Evolutionary conservation across 2,888 invertebrate genomes (phyloP).

Genomic region (Coelopa pilipes): DNA sequence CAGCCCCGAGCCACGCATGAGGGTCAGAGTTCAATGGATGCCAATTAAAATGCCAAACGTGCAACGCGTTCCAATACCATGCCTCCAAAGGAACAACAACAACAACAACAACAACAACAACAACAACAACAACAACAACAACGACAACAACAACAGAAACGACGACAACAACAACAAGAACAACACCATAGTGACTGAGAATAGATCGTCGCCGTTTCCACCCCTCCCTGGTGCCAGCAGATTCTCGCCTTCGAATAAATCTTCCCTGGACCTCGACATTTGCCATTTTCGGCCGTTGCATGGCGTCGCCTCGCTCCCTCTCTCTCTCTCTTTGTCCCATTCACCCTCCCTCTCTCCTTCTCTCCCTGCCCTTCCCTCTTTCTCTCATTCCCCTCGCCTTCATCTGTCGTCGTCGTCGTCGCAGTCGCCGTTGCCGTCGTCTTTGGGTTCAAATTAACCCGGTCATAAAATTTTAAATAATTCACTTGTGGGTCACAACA

Average conservation of each 20-base stretch:
- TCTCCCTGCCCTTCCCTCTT: neutral
- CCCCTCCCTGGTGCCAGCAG: too few relatives aligned
- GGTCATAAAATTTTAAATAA: conserved; percentile 31
- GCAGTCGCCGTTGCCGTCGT: neutral
- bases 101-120: too few relatives aligned
- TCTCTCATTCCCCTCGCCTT: neutral
- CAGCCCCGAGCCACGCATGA: conserved; percentile 40
- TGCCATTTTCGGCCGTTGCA: neutral
- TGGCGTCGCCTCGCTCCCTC: neutral
- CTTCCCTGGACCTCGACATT: too few relatives aligned
- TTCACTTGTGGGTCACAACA: conserved; percentile 30
- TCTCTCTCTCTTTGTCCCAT: neutral
- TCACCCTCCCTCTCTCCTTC: neutral
- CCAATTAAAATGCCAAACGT: conserved; percentile 55
- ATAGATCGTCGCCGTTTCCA: too few relatives aligned
- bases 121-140: neutral
- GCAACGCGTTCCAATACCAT: conserved; percentile 21
- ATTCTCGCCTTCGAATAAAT: too few relatives aligned
- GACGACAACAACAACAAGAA: too few relatives aligned
- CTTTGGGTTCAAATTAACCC: conserved; percentile 24
- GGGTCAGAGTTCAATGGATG: conserved; percentile 61
- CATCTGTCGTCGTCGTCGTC: neutral
- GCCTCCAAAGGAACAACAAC: too few relatives aligned
- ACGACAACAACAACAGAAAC: neutral
- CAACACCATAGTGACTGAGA: too few relatives aligned